A percentile compares a stretch with the other conserved stretches of the same genome.
These are phyloP conservation scores for Opisthocomus hoazin DNA, from an alignment of 2,113 vertebrate genomes.

Conservation along the genomic window DNA sequence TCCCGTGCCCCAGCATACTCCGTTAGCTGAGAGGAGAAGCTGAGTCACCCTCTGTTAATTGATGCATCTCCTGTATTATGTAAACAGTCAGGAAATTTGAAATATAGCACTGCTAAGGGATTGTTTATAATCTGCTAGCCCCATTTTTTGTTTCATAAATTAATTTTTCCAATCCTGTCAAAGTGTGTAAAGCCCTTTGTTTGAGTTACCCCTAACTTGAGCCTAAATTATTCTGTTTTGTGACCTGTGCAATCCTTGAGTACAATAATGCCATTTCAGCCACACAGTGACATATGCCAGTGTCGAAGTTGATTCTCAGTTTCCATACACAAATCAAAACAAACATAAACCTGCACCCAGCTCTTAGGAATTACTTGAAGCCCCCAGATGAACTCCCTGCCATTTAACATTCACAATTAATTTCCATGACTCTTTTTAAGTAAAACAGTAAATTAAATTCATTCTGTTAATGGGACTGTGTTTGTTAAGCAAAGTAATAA, in stretches of 20 bases:
- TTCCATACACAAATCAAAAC: not conserved
- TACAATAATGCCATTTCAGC: not conserved
- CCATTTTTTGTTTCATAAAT: not conserved
- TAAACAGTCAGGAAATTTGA: not conserved
- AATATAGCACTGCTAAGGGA: not conserved
- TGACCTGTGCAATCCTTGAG: not conserved
- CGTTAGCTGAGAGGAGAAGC: not conserved
- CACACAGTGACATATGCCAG: not conserved
- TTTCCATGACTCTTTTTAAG: not conserved
- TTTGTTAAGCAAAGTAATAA: not conserved
- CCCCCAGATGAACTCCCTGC: not conserved
- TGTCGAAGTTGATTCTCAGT: not conserved
- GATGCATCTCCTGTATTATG: not conserved
- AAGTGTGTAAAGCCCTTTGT: not conserved
- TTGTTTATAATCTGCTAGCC: not conserved
- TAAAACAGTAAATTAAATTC: not conserved
- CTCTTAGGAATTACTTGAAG: not conserved
- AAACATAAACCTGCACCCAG: not conserved
- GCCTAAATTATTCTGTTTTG: not conserved
- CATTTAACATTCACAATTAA: not conserved
- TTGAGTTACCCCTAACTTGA: not conserved
- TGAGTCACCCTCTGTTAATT: not conserved
- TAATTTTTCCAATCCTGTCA: not conserved
- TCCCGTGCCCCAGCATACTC: accelerated
- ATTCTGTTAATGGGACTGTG: not conserved